phyloP scores from a whole-genome alignment of 1,140 invertebrate species.

The Triops longicaudatus region DNA sequence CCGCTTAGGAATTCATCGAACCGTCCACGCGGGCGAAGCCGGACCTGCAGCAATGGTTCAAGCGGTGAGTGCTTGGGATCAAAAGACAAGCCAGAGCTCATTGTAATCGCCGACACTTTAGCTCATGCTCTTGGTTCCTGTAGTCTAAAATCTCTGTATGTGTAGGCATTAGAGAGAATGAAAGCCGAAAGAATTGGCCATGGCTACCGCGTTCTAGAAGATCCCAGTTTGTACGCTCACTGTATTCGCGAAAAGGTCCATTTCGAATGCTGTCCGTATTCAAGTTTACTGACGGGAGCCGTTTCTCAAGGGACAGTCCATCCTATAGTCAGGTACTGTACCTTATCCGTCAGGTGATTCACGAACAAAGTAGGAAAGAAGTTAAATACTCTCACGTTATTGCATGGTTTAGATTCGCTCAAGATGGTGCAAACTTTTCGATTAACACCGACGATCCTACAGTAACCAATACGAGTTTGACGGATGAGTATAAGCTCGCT shows the following conservation, averaged over 20 bases:
- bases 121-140: not conserved
- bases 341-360: no score
- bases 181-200: slow-evolving; percentile 51
- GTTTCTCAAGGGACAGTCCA: slow-evolving; percentile 37
- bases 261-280: slow-evolving; percentile 51
- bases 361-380: slow-evolving; percentile 3
- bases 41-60: slow-evolving; percentile 41
- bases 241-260: slow-evolving; percentile 41
- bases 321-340: slow-evolving; percentile 37
- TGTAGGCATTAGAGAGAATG: slow-evolving; percentile 45
- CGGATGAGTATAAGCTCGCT: slow-evolving; percentile 45
- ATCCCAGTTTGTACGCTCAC: slow-evolving; percentile 43
- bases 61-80: slow-evolving; percentile 34
- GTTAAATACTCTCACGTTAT: not conserved
- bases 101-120: no score
- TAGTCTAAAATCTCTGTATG: not conserved
- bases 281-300: slow-evolving; percentile 49
- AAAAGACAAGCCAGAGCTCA: no score
- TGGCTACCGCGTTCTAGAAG: slow-evolving; percentile 49
- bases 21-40: slow-evolving; percentile 52
- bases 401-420: slow-evolving; percentile 44
- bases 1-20: slow-evolving; percentile 45
- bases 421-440: slow-evolving; percentile 51
- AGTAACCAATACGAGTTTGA: slow-evolving; percentile 43
- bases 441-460: slow-evolving; percentile 53